Evolutionary conservation across 2,113 vertebrate genomes (phyloP).

Genomic region (Leptocoma aspasia): DNA sequence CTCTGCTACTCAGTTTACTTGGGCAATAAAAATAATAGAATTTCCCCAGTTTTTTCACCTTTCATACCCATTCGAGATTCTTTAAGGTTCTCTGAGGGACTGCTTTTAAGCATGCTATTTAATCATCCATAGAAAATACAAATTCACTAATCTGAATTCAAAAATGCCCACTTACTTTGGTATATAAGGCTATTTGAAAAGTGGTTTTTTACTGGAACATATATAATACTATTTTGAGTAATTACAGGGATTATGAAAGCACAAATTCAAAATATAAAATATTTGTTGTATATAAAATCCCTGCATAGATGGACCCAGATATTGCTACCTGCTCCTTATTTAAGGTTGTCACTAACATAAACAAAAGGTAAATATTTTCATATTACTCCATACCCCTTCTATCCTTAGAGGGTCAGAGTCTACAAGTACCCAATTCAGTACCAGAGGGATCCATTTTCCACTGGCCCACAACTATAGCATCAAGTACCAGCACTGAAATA

Average conservation of each 20-base stretch:
- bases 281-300: neutral
- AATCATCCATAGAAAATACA: neutral
- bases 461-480: neutral
- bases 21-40: neutral
- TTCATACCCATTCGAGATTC: neutral
- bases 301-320: neutral
- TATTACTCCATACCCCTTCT: neutral
- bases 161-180: neutral
- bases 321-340: neutral
- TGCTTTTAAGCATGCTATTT: neutral
- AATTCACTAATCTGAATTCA: neutral
- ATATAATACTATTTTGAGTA: neutral
- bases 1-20: neutral
- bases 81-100: neutral
- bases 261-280: neutral
- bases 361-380: neutral
- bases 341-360: neutral
- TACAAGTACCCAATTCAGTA: accelerated
- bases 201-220: neutral
- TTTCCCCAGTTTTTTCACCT: neutral
- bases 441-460: neutral
- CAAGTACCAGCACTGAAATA: neutral
- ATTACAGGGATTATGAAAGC: neutral
- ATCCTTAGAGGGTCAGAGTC: neutral
- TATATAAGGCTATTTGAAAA: neutral